phyloP scores from a whole-genome alignment of 1,140 invertebrate genomes.

The Holcopasites calliopsidis region DNA sequence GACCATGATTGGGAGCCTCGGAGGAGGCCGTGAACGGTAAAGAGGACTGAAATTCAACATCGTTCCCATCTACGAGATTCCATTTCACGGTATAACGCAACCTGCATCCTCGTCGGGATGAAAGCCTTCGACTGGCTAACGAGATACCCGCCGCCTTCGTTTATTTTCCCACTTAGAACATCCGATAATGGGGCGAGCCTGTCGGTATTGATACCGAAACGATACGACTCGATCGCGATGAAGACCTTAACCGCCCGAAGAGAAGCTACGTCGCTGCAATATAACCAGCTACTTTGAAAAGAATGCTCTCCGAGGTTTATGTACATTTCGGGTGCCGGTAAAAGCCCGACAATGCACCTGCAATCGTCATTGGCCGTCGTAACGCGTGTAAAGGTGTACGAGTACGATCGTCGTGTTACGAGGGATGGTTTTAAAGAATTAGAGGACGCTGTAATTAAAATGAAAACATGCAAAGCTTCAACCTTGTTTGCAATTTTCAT shows the following conservation, averaged over 20 bases:
- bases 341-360: not conserved
- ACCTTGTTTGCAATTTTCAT: too few species aligned
- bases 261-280: not conserved
- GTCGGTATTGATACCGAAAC: conserved; percentile 54
- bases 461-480: too few species aligned
- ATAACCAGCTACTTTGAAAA: not conserved
- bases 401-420: too few species aligned
- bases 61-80: conserved; percentile 68
- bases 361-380: not conserved
- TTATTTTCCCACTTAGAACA: conserved; percentile 60
- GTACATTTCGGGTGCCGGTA: not conserved
- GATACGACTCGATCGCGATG: conserved; percentile 46
- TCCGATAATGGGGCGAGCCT: conserved; percentile 34
- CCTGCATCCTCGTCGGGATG: conserved; percentile 65
- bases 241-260: conserved; percentile 25
- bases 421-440: too few species aligned
- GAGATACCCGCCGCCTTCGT: conserved; percentile 57
- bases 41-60: conserved; percentile 65
- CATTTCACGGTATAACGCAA: conserved; percentile 76
- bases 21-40: conserved; percentile 38
- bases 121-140: conserved; percentile 56
- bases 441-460: too few species aligned
- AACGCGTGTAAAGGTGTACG: too few species aligned
- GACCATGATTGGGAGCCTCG: conserved; percentile 62
- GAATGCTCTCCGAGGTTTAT: not conserved